Base-by-base conservation (phyloP, 1,140 invertebrate species). In the Dendroctonus ponderosae region DNA sequence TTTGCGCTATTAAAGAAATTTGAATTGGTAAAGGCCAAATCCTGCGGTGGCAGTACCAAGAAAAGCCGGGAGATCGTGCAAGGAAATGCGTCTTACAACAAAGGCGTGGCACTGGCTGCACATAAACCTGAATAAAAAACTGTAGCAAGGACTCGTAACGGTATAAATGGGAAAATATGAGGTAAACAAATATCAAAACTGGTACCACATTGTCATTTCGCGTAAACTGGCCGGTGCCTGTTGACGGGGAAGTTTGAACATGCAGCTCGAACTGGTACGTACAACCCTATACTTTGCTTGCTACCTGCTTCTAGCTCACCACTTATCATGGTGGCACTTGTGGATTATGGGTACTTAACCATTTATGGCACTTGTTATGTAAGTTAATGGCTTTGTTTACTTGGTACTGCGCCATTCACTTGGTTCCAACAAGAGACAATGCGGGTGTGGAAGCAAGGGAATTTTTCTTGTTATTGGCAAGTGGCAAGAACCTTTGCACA, bases 91-190 rank as follows among this genome's bases (percentile, higher is more conserved):
- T 51, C 26, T 46, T 62, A n/a, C 50, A 39, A 4, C 5, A 40
- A 11, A 65, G 62, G 62, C 46, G 62, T 65, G 62, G 62, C 42
- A 12, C 37, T 14, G 42, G 12, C 9, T 4, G 12, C 41, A 42
- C 46, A 41, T 53, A 53, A 60, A 51, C 40, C 53, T 49, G 70
- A 69, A 26, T 26, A 26, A 26, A 74, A 73, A 73, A 73, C 69
- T 70, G 64, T 69, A 52, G 62, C 73, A 74, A 74, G 73, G 73
- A 71, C 72, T 69, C 52, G 67, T 72, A 68, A 66, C 73, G 63
- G 69, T 74, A 74, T 74, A 74, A 74, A 73, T 73, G 65, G 72
- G 66, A 69, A 72, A 67, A 68, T 66, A 68, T 68, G 68, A 70
- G 66, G 71, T 74, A 73, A 71, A 73, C 11, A 71, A 60, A 65